Base-by-base conservation (phyloP, 1,140 invertebrate species). In the Choristoneura fumiferana region DNA sequence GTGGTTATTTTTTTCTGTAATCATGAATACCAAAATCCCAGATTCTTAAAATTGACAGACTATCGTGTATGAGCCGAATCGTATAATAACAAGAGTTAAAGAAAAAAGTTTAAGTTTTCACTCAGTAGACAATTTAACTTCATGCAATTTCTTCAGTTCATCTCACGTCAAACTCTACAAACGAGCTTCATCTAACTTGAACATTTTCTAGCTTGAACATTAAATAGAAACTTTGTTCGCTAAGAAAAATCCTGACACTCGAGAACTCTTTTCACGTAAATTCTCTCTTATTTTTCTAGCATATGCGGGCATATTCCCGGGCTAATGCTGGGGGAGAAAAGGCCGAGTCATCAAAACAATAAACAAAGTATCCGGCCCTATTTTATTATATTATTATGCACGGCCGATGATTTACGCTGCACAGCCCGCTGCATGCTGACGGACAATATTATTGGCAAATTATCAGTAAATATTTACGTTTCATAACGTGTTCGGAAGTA, bases 261-360 rank as follows among this genome's bases (percentile, higher is more conserved):
- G 37, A 36, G 45, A 43, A 58, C 58, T 58, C 35, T 40, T 10
- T 57, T 60, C 13, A 29, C 12, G 12, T 29, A 6, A 49, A 54
- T 57, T 69, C 75, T 69, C 76, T 80, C 75, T 81, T 69, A 67
- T 76, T 59, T 60, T 62, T 67, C 72, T 39, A 57, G 58, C 64
- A 83, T 78, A 87, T 85, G 82, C 81, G 81, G 80, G 84, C 65
- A 66, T 67, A 71, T 57, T 66, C 45, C 58, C 69, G 58, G 68
- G 59, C 66, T 58, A 59, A 53, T 17, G 54, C 61, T 55, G 66
- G 84, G 82, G 82, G 75, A 78, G 57, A 84, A 79, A 75, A 53
- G 55, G 87, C 83, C 69, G 73, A 86, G 75, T 90, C 89, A 90
- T 90, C 89, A 90, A 89, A 90, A 90, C 85, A 90, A 87, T 90